Base-by-base conservation (phyloP, 2,888 invertebrate species). In the Galerucella nymphaeae region DNA sequence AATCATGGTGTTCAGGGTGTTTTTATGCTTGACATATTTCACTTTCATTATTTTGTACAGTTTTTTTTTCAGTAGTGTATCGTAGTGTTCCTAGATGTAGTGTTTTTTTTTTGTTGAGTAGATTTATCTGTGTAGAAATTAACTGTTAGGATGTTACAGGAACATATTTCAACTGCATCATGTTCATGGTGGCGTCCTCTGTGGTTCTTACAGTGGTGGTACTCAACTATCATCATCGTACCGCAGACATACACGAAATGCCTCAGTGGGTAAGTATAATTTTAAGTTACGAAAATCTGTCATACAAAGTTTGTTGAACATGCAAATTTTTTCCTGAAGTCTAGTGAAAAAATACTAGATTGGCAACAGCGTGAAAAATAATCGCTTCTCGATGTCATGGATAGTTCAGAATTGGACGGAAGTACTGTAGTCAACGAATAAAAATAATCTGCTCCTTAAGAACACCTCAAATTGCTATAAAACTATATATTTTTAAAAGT, bases 181-280 rank as follows among this genome's bases (percentile, higher is more conserved):
- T 98, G 98, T 96, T 98, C 89, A 98, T 98, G 97, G 98, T 98
- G 89, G 97, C 98, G 75, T 96, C 97, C 77, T 98, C 98, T 78
- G 98, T 98, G 87, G 96, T 98, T 82, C 91, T 97, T 84, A 98
- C 98, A 69, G 97, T 98, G 81, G 94, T 98, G 82, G 97, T 98
- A 81, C 92, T 98, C 80, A 98, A 98, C 89, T 98, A 96, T 88
- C 98, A 98, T 88, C 98, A 98, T 88, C 92, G 98, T 83, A 96
- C 96, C 81, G 96, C 97, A 75, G 97, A 98, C 86, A 97, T 97
- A 85, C 97, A 98, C 88, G 95, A 94, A 87, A 97, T 98, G 97
- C 96, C 97, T 80, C 93, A 93, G 85, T 97, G 97, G 97, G 98
- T 98, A 89, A 92, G 93, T 89, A 67, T 0, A 14, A 55, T 38